These are phyloP conservation scores for Sebastiscus tertius DNA, from an alignment of 2,797 vertebrate genomes.

Conservation along the genomic window DNA sequence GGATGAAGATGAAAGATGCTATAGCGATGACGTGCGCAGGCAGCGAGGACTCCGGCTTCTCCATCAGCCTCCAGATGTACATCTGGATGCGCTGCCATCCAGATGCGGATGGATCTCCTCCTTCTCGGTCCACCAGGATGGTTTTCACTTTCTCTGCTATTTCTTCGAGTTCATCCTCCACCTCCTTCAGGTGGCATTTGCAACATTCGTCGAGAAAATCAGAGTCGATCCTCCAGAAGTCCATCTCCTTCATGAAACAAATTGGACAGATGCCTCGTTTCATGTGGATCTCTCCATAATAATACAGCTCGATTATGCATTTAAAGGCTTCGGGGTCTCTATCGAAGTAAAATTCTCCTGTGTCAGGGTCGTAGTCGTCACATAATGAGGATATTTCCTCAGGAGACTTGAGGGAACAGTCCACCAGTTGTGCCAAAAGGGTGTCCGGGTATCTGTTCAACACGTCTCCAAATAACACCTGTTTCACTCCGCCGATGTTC, in stretches of 20 bases:
- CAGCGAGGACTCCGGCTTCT: slow-evolving; percentile 95
- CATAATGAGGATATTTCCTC: slow-evolving; percentile 90
- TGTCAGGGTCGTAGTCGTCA: slow-evolving; percentile 93
- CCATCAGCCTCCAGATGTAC: slow-evolving; percentile 94
- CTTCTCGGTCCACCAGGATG: slow-evolving; percentile 91
- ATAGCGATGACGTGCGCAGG: slow-evolving; percentile 90
- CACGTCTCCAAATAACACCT: slow-evolving; percentile 88
- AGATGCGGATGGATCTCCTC: slow-evolving; percentile 83
- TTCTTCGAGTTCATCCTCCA: slow-evolving; percentile 91
- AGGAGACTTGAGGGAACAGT: slow-evolving; percentile 81
- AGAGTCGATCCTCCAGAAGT: slow-evolving; percentile 94
- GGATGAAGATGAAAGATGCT: slow-evolving; percentile 94
- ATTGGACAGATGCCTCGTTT: slow-evolving; percentile 95
- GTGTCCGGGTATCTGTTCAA: slow-evolving; percentile 92
- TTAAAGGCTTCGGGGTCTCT: slow-evolving; percentile 95
- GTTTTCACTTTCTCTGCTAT: slow-evolving; percentile 92
- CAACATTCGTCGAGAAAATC: slow-evolving; percentile 94
- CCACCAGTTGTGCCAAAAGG: slow-evolving; percentile 89
- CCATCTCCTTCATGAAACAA: slow-evolving; percentile 97
- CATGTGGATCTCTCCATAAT: slow-evolving; percentile 94
- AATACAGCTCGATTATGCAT: slow-evolving; percentile 93
- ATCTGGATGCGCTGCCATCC: slow-evolving; percentile 89
- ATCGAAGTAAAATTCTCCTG: slow-evolving; percentile 96
- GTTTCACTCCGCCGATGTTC: slow-evolving; percentile 94
- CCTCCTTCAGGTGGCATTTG: slow-evolving; percentile 89